Base-by-base conservation (phyloP, 1,140 invertebrate species). In the Heliconius hermathena region DNA sequence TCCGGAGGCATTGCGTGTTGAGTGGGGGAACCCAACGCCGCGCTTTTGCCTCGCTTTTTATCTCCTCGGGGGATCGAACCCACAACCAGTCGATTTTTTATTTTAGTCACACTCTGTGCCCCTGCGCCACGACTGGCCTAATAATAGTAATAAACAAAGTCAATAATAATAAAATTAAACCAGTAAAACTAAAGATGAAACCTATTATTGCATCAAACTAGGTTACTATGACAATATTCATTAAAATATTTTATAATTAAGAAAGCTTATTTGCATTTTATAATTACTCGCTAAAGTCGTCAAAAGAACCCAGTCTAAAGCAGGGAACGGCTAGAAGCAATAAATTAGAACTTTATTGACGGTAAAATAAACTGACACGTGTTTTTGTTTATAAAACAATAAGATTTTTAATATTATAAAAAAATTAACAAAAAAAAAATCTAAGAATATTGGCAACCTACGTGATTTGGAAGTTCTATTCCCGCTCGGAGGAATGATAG, bases 211-310 rank as follows among this genome's bases (percentile, higher is more conserved):
- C 54, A 20, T 20, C 0, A 52, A 18, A 52, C 54, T 9, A 22
- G n/a, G 54, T 57, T 22, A 8, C n/a, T 57, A 22, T 57, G 20
- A 22, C 20, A 57, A 57, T 57, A 57, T 57, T 57, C 8, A 57
- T 57, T 22, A 57, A 57, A 57, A 22, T 57, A 57, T 57, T 57
- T 57, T 22, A 11, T 22, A 57, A n/a, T 57, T n/a, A 57, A 57
- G 54, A 57, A 57, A 52, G 49, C 54, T 22, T 57, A 57, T 57
- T 57, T 57, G 8, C 54, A 57, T 57, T 57, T 57, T 57, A 57
- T 57, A 57, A 57, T 57, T 57, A 22, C 54, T 57, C n/a, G 54
- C 54, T 57, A n/a, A 22, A 57, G 54, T 9, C 54, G 54, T 57
- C 18, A 57, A 57, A 57, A 2, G n/a, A 57, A 57, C n/a, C 3